phyloP scores from a whole-genome alignment of 2,888 invertebrate species.

The Spisula subtruncata region DNA sequence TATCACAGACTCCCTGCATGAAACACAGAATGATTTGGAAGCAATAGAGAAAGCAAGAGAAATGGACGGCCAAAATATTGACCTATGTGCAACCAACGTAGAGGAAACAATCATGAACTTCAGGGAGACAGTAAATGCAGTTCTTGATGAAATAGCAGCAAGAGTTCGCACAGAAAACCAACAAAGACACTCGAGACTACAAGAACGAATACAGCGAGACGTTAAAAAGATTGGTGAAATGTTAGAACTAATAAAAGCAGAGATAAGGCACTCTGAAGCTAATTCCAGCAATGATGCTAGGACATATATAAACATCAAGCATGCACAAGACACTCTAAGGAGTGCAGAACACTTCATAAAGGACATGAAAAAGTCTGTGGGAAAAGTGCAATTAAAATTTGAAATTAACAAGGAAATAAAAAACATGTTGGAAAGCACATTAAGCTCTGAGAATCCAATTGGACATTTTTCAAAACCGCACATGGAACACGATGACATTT shows the following conservation, averaged over 20 bases:
- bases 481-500: background rate
- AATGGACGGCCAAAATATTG: background rate
- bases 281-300: background rate
- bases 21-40: background rate
- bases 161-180: background rate
- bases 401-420: background rate
- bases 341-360: background rate
- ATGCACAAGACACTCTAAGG: background rate
- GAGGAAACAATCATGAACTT: background rate
- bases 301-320: slow-evolving; percentile 19
- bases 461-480: background rate
- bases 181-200: background rate
- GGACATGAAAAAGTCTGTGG: background rate
- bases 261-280: background rate
- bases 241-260: background rate
- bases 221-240: background rate
- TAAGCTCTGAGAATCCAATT: background rate
- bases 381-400: slow-evolving; percentile 25
- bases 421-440: background rate
- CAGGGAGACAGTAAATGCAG: background rate
- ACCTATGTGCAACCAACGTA: background rate
- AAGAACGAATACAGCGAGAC: slow-evolving; percentile 19
- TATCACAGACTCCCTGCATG: background rate
- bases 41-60: background rate
- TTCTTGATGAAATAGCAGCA: slow-evolving; percentile 21